These are phyloP conservation scores for Phaonia tiefii DNA, from an alignment of 2,888 invertebrate species.

Conservation along the genomic window DNA sequence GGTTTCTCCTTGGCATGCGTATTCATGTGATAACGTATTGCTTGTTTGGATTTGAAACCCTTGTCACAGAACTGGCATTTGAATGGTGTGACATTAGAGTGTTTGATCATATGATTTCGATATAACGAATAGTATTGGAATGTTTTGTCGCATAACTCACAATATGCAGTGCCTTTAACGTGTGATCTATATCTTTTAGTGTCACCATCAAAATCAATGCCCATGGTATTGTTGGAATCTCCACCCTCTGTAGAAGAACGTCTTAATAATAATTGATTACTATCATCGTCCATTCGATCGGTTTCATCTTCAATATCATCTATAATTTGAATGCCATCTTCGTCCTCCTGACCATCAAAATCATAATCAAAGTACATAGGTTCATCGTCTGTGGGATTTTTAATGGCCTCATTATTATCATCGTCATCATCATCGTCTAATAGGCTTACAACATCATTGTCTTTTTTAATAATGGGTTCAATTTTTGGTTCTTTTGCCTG, in stretches of 20 bases:
- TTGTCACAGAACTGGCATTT: slow-evolving; percentile 72
- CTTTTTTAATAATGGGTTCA: slow-evolving; percentile 10
- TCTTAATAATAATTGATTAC: slow-evolving; percentile 42
- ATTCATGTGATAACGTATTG: slow-evolving; percentile 73
- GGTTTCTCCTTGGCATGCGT: slow-evolving; percentile 72
- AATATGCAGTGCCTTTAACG: slow-evolving; percentile 72
- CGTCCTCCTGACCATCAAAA: slow-evolving; percentile 44
- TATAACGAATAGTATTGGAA: slow-evolving; percentile 73
- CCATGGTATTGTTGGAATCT: slow-evolving; percentile 22
- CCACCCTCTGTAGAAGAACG: slow-evolving; percentile 38
- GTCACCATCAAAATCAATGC: background rate
- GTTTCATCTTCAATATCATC: slow-evolving; percentile 37
- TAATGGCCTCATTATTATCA: background rate
- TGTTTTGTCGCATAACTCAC: slow-evolving; percentile 72
- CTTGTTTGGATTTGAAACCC: slow-evolving; percentile 73
- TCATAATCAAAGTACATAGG: background rate
- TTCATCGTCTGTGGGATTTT: background rate
- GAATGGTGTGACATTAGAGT: slow-evolving; percentile 72
- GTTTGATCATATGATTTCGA: slow-evolving; percentile 74
- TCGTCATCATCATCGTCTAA: slow-evolving; percentile 41
- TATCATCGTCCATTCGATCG: slow-evolving; percentile 36
- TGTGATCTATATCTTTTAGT: slow-evolving; percentile 68
- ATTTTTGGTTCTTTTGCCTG: slow-evolving; percentile 7
- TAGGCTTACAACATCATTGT: slow-evolving; percentile 34
- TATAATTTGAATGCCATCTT: slow-evolving; percentile 48